phyloP scores from a whole-genome alignment of 2,113 vertebrate species.

The Corythoichthys intestinalis region DNA sequence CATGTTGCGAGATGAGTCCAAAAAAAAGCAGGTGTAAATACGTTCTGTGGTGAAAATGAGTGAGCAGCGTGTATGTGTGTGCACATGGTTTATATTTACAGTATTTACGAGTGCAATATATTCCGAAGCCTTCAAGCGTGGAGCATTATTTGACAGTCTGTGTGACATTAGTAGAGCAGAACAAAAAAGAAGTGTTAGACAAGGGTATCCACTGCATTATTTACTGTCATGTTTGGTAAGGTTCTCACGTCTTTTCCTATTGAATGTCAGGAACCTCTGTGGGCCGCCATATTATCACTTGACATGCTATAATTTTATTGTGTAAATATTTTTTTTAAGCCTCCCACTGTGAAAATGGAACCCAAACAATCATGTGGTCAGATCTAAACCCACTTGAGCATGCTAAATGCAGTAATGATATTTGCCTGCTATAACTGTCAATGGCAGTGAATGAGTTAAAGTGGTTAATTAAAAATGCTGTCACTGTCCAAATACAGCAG shows the following conservation, averaged over 20 bases:
- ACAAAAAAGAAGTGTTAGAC: neutral
- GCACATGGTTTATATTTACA: constrained; percentile 39
- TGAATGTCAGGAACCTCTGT: neutral
- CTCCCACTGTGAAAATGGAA: neutral
- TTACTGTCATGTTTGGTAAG: neutral
- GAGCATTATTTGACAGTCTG: constrained; percentile 29
- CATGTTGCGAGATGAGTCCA: neutral
- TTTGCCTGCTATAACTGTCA: too few relatives aligned
- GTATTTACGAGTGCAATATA: constrained; percentile 48
- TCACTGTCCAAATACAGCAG: neutral
- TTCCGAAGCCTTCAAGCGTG: constrained; percentile 15
- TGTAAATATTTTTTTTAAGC: neutral
- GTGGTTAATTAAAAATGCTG: neutral
- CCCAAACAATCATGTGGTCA: too few relatives aligned
- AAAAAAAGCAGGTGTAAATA: neutral
- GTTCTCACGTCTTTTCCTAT: neutral
- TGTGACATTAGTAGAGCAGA: neutral
- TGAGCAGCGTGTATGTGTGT: neutral
- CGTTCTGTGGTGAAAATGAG: neutral
- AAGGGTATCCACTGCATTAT: neutral
- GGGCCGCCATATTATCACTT: neutral
- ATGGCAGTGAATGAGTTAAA: neutral
- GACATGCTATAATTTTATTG: neutral
- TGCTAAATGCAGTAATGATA: too few relatives aligned
- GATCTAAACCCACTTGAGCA: neutral